Conservation (phyloP, 2,113 vertebrate species). For the Amphiprion ocellaris region DNA sequence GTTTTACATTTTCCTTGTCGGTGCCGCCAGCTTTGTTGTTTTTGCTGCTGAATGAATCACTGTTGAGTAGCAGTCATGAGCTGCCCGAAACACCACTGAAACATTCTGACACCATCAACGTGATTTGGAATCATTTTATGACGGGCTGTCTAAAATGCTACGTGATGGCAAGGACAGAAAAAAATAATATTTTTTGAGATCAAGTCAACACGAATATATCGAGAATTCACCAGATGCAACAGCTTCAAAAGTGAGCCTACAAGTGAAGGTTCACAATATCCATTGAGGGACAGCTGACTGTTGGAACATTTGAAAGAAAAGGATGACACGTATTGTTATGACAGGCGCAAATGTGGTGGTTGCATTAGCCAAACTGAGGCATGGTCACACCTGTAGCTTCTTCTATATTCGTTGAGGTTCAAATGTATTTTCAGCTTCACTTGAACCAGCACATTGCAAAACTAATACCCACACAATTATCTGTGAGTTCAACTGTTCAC, state of each 20-base stretch:
- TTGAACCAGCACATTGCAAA: neutral
- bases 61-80: neutral
- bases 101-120: neutral
- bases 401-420: neutral
- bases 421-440: neutral
- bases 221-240: neutral
- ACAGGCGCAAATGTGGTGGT: conserved; percentile 26
- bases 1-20: neutral
- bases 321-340: neutral
- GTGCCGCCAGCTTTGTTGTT: conserved; percentile 6
- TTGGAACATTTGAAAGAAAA: conserved; percentile 10
- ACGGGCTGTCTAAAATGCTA: neutral
- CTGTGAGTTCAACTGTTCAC: neutral
- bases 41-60: conserved; percentile 3
- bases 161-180: neutral
- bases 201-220: neutral
- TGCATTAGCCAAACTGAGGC: neutral
- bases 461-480: neutral
- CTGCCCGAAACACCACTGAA: neutral
- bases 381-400: neutral
- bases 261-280: neutral
- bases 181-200: neutral
- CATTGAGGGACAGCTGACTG: too few relatives aligned
- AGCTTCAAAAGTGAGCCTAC: neutral
- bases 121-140: neutral